These are phyloP conservation scores for Pyralis farinalis DNA, from an alignment of 2,888 invertebrate genomes.

Conservation along the genomic window DNA sequence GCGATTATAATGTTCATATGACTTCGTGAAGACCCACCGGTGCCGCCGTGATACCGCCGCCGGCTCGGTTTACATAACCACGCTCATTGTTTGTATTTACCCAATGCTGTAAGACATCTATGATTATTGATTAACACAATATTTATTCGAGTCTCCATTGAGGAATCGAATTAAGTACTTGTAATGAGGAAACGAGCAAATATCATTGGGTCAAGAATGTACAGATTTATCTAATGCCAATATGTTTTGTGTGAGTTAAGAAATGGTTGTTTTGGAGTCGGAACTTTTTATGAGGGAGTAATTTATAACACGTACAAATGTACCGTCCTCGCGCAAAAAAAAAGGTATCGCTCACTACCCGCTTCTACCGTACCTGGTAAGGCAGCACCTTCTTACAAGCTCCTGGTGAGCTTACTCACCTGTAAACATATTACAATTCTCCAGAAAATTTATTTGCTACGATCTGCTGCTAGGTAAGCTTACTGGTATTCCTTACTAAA, in stretches of 20 bases:
- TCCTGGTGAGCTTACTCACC: too few relatives aligned
- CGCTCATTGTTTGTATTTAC: conserved; percentile 38
- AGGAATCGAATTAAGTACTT: conserved; percentile 1
- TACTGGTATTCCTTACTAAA: too few relatives aligned
- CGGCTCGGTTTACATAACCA: conserved; percentile 69
- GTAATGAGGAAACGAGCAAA: conserved; percentile 7
- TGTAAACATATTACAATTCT: too few relatives aligned
- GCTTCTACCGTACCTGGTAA: too few relatives aligned
- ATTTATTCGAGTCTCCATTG: conserved; percentile 5
- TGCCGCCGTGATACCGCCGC: conserved; percentile 60
- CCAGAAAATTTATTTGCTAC: too few relatives aligned
- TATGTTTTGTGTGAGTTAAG: not conserved
- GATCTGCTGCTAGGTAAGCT: too few relatives aligned
- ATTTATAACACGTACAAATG: too few relatives aligned
- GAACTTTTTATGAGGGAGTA: too few relatives aligned
- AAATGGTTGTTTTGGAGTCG: too few relatives aligned
- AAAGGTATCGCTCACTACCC: too few relatives aligned
- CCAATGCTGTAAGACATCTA: conserved; percentile 22
- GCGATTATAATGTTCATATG: conserved; percentile 80
- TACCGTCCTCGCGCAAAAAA: too few relatives aligned
- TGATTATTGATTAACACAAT: conserved; percentile 28
- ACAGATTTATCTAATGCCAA: not conserved
- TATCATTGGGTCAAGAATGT: not conserved
- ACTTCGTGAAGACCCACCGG: conserved; percentile 73
- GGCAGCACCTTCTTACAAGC: too few relatives aligned